Evolutionary conservation across 2,797 vertebrate genomes (phyloP), one percentile per base, ranked within the genome.

Genomic region (Aeoliscus strigatus): DNA sequence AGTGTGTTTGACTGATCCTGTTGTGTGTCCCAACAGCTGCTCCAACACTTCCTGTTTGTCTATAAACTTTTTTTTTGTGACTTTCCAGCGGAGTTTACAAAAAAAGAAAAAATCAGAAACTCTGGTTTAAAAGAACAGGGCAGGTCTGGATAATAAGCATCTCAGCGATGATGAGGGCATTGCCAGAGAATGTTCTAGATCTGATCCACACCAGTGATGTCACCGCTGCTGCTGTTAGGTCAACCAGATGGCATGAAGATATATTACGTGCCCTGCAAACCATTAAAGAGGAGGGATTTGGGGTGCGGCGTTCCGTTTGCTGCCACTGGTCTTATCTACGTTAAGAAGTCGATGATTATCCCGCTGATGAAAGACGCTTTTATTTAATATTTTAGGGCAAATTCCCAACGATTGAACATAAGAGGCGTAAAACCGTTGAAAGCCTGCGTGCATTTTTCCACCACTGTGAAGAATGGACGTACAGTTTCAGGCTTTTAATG

Each of bases 141-240:
- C 64, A 71, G 72, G 77, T 65, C 61, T 61, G 46, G 67, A 72
- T 84, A 82, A 84, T 84, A 75, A 77, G 69, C 58, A 62, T 72
- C 68, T 54, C 27, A 11, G 60, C 6, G 21, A 59, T 46, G 60
- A 69, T 85, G 80, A 86, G 42, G 47, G 43, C 71, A 81, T 56
- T 9, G 15, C 52, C 0, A 26, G 66, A 39, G 79, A 86, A 86
- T 84, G 81, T 66, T 70, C 74, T 62, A 52, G n/a, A 76, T 73
- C 57, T 46, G 64, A 68, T 72, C 66, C 73, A 70, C 60, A 32
- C 37, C 64, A 67, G 61, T 81, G 84, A 85, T 61, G 77, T 86
- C 79, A 83, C 51, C 54, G 8, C 39, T 4, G 35, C 72, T 36
- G 46, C 42, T 30, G 49, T 72, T 56, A 51, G 65, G 62, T 71